Percentiles rank a stretch among this genome's conserved stretches.
phyloP scores from a whole-genome alignment of 2,113 vertebrate species.

The Rhagologus leucostigma region DNA sequence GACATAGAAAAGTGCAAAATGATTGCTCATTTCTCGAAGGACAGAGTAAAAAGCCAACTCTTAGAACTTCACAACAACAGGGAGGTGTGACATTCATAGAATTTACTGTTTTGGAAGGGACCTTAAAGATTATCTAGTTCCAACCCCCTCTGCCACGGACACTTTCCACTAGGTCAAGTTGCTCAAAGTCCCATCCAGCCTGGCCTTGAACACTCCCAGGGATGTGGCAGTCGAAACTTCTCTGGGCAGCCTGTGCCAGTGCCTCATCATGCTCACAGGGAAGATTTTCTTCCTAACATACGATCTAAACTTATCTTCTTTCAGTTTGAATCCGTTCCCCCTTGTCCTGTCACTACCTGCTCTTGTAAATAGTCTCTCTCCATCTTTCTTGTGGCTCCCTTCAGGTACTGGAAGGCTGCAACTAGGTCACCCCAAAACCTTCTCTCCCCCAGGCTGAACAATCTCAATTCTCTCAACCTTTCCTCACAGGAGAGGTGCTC shows the following conservation, averaged over 20 bases:
- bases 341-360: background rate
- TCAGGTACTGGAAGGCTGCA: background rate
- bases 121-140: background rate
- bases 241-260: too few relatives aligned
- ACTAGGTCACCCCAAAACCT: background rate
- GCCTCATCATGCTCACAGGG: background rate
- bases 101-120: background rate
- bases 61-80: background rate
- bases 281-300: background rate
- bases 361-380: background rate
- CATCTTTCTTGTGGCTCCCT: background rate
- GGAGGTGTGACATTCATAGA: background rate
- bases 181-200: background rate
- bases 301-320: background rate
- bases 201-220: background rate
- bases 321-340: background rate
- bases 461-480: background rate
- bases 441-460: background rate
- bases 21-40: background rate
- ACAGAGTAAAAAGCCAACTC: background rate
- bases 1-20: background rate
- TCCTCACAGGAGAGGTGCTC: background rate
- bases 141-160: accelerated
- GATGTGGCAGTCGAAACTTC: background rate
- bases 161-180: background rate